Conservation (phyloP, 1,140 invertebrate species). For the Hylyphantes graminicola region DNA sequence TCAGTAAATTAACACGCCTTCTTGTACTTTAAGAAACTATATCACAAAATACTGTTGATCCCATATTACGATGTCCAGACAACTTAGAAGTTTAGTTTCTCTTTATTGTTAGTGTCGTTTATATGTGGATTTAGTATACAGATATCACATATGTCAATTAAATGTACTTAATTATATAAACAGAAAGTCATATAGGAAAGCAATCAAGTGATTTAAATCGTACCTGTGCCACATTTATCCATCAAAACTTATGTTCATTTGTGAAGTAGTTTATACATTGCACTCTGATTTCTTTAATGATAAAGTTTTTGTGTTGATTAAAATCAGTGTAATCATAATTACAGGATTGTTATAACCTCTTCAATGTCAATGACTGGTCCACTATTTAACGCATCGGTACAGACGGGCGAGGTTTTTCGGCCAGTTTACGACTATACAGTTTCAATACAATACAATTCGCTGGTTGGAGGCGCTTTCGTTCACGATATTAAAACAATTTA, state of each 20-base stretch:
- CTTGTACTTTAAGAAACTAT: no score
- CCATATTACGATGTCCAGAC: no score
- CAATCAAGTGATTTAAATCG: constrained; percentile 18
- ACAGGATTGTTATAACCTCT: constrained; percentile 42
- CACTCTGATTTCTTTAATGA: not conserved
- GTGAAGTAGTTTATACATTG: constrained; percentile 38
- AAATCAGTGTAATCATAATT: constrained; percentile 24
- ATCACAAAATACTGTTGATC: no score
- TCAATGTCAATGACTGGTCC: constrained; percentile 53
- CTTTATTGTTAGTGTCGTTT: no score
- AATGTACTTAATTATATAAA: not conserved
- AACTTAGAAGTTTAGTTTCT: no score
- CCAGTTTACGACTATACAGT: constrained; percentile 46
- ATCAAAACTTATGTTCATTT: constrained; percentile 56
- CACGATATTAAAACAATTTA: not conserved
- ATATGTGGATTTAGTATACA: no score
- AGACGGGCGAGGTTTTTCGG: constrained; percentile 57
- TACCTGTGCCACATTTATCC: constrained; percentile 59
- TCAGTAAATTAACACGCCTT: no score
- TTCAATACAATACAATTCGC: constrained; percentile 39
- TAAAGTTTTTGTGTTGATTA: not conserved
- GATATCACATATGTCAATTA: no score
- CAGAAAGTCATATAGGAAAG: not conserved
- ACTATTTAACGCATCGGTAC: constrained; percentile 51
- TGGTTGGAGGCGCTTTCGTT: constrained; percentile 40